Percentiles rank a stretch among this genome's conserved stretches.
Evolutionary conservation across 1,140 invertebrate genomes (phyloP).

Genomic region (Drosophila pandora): DNA sequence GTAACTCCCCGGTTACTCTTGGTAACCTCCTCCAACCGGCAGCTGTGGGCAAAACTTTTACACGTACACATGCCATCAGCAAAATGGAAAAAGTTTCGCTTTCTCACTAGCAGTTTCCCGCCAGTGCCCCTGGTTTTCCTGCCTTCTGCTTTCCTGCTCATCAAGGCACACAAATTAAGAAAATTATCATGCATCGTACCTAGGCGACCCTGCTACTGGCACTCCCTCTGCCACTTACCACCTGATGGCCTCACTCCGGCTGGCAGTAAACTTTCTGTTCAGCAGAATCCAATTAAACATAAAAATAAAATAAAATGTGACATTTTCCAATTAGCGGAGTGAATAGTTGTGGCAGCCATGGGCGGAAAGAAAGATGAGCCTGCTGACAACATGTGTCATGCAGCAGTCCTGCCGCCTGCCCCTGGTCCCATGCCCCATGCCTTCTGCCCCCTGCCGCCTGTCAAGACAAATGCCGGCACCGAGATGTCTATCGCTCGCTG

Average conservation of each 20-base stretch:
- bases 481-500: conserved; percentile 72
- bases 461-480: conserved; percentile 75
- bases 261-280: conserved; percentile 37
- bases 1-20: not conserved
- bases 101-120: conserved; percentile 18
- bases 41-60: conserved; percentile 64
- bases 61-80: conserved; percentile 80
- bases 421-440: not conserved
- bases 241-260: not conserved
- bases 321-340: conserved; percentile 77
- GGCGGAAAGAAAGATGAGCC: conserved; percentile 60
- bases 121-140: not conserved
- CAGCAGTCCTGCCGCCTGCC: conserved; percentile 1
- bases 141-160: conserved; percentile 48
- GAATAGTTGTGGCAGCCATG: conserved; percentile 43
- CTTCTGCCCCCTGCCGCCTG: not conserved
- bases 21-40: not conserved
- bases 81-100: conserved; percentile 79
- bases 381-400: conserved; percentile 78
- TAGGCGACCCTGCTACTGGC: conserved; percentile 30
- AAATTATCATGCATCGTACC: conserved; percentile 79
- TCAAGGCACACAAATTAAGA: conserved; percentile 76
- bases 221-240: not conserved
- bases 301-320: conserved; percentile 82
- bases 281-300: conserved; percentile 78